Evolutionary conservation across 2,797 vertebrate genomes (phyloP).

Genomic region (Sebastes melanostomus): DNA sequence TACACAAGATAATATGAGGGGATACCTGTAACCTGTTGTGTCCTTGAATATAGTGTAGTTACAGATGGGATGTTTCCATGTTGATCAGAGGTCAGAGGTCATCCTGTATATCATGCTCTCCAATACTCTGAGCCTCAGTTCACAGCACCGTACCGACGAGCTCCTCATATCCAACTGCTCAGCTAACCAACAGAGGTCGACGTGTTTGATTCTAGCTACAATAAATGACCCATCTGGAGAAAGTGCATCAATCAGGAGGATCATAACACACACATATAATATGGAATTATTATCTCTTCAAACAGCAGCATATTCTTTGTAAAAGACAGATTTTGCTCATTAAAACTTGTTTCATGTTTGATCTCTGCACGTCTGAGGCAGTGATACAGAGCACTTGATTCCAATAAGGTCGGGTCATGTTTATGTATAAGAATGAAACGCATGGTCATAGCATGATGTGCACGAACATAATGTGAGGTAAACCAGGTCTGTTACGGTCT

Average conservation of each 20-base stretch:
- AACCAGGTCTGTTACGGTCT: constrained; percentile 68
- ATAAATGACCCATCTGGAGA: constrained; percentile 42
- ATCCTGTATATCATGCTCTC: constrained; percentile 56
- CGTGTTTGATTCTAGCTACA: constrained; percentile 49
- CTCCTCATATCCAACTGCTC: background rate
- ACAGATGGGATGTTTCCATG: constrained; percentile 55
- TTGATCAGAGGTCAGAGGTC: constrained; percentile 60
- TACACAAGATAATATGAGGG: constrained; percentile 78
- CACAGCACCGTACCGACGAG: constrained; percentile 4
- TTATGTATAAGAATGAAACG: constrained; percentile 59
- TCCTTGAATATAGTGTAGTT: constrained; percentile 64
- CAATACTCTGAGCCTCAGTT: constrained; percentile 28
- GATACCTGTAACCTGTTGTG: constrained; percentile 64
- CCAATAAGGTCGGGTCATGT: constrained; percentile 47
- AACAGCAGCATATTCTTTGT: constrained; percentile 38
- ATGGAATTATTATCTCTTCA: constrained; percentile 2
- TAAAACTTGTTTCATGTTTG: constrained; percentile 13
- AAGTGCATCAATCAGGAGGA: constrained; percentile 41
- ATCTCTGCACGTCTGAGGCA: constrained; percentile 26
- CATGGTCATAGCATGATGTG: constrained; percentile 64
- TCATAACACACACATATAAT: constrained; percentile 8
- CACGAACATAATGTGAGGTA: constrained; percentile 79
- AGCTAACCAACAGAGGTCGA: constrained; percentile 23
- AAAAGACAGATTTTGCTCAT: constrained; percentile 21
- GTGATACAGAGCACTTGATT: constrained; percentile 33